Base-by-base conservation (phyloP, 30 jellyfish, hydroid and myxozoan genomes). In the Mastigias papua region DNA sequence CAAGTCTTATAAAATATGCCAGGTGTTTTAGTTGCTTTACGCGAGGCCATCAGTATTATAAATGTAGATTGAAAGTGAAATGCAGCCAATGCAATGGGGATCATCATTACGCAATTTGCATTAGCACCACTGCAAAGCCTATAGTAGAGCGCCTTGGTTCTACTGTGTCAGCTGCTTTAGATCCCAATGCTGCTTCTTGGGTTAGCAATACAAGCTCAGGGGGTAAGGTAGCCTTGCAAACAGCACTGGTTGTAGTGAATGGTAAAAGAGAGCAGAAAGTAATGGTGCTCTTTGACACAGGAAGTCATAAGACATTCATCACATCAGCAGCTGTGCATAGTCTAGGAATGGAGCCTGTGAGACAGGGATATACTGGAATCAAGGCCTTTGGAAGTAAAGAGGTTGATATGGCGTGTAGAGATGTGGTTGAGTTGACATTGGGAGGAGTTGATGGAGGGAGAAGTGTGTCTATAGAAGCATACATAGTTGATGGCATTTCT, bases 161-260 rank as follows among this genome's bases (percentile, higher is more conserved):
- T n/a, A n/a, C n/a, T n/a, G n/a, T n/a, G 11, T 73, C 75, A 29
- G 64, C 76, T 76, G 33, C 62, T 19, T 51, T 76, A 34, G 65
- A 76, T 76, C 90, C 90, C 69, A 33, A n/a, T 19, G 90, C 90
- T 1, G 3, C 90, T 19, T 4, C 90, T 31, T 80, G 90, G 90
- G 90, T 63, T 1, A 82, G 79, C 65, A 80, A 64, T 23, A 80
- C 90, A 22, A 69, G 90, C 42, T 80, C 80, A 25, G 95, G 63
- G 63, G 89, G 95, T 84, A 76, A 69, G 22, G 83, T 86, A 73
- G 95, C 95, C 84, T 72, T 86, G 90, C 95, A 71, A 54, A 71
- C 93, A 32, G 95, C 84, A 51, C 73, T 73, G 50, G 95, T 89
- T 15, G 82, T 34, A 34, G 89, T 86, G 89, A 76, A 86, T 73